phyloP scores from a whole-genome alignment of 2,888 invertebrate species.

The Cepaea hortensis region DNA sequence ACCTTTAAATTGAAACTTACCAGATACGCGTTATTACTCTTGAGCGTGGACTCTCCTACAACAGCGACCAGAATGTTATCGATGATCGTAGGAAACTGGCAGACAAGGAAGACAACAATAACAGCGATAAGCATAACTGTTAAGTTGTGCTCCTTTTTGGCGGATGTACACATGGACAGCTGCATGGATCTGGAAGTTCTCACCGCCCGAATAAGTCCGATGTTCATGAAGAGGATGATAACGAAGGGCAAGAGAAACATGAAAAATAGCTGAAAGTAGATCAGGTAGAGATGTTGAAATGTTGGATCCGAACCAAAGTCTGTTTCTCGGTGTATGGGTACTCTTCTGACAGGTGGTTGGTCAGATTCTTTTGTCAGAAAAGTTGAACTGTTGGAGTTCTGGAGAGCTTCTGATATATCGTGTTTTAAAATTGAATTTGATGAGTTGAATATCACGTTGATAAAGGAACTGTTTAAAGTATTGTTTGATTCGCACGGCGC shows the following conservation, averaged over 20 bases:
- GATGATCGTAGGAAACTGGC: conserved; percentile 81
- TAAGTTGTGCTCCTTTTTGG: conserved; percentile 89
- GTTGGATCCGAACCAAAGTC: conserved; percentile 65
- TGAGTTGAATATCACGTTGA: conserved; percentile 5
- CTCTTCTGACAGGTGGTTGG: neutral
- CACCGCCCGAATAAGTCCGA: conserved; percentile 70
- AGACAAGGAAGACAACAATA: conserved; percentile 94
- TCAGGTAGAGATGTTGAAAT: conserved; percentile 71
- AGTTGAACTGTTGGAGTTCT: neutral
- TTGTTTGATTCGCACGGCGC: neutral
- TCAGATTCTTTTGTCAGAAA: neutral
- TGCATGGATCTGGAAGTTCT: conserved; percentile 62
- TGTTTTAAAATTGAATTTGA: neutral
- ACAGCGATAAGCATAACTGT: conserved; percentile 96
- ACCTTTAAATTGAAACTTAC: neutral
- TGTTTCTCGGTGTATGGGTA: conserved; percentile 53
- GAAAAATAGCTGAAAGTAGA: conserved; percentile 71
- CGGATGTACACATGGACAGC: conserved; percentile 60
- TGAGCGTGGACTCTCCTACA: conserved; percentile 56
- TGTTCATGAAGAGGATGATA: conserved; percentile 69
- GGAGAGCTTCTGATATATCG: neutral
- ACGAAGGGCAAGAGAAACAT: conserved; percentile 74
- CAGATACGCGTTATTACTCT: conserved; percentile 26
- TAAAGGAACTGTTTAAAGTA: neutral
- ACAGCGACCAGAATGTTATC: conserved; percentile 72